Evolutionary conservation across 2,888 invertebrate species (phyloP), one percentile per base, ranked within the genome.

Genomic region (Scelioninae gen. 1): DNA sequence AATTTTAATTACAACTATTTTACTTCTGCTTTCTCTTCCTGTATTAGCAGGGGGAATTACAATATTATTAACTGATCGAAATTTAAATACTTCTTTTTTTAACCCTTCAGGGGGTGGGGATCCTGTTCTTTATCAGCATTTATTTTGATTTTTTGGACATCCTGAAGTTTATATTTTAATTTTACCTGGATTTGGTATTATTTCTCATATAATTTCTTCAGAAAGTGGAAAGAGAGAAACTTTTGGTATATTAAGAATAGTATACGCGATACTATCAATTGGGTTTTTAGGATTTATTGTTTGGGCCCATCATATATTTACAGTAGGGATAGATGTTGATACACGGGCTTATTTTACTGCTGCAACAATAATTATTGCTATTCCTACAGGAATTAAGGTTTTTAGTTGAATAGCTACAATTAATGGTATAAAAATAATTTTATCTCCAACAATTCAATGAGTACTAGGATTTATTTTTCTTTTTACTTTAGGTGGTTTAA

Each of bases 161-260:
- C 96, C 96, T 9, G 96, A 97, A 95, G 96, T 97, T 83, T 97
- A 97, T 93, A 96, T 96, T 95, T 93, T 96, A 93, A 96, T 96
- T 95, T 90, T 96, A 88, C 96, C 96, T 0, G 96, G 95, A 92
- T 96, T 97, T 94, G 96, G 96, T 0, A 94, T 96, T 93, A 95
- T 96, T 92, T 96, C 96, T 0, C 96, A 96, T 91, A 95, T 96
- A 93, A 95, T 96, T 92, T 94, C 94, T 0, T 95, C 95, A 94
- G 95, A 96, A 94, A 95, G 95, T 90, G 95, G 95, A 7, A 96
- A 96, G 94, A 95, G 95, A 87, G 94, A 95, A 94, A 94, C 95
- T 3, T 96, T 96, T 93, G 95, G 96, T 0, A 89, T 92, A 0
- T 86, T 96, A 93, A 95, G 96, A 10, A 96, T 96, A 94, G 95